These are phyloP conservation scores for Lepidochrysops patricia DNA, from an alignment of 2,888 invertebrate genomes.

Conservation along the genomic window DNA sequence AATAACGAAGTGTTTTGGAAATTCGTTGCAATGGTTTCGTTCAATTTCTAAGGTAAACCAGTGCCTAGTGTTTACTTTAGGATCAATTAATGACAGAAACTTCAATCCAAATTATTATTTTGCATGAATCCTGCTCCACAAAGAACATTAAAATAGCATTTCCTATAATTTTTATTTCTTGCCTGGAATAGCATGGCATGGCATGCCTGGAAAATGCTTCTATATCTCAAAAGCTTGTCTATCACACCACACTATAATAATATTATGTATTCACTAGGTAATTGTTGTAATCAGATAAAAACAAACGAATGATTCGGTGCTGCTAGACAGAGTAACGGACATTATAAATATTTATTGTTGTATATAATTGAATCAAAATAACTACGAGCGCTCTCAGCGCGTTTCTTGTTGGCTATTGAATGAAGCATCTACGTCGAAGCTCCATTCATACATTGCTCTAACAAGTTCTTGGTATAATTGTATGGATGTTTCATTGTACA, in stretches of 20 bases:
- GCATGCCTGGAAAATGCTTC: too few species aligned
- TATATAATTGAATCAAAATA: not conserved
- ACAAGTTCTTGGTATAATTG: not conserved
- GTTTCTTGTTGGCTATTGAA: conserved; percentile 2
- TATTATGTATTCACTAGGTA: too few species aligned
- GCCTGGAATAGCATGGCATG: too few species aligned
- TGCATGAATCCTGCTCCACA: too few species aligned
- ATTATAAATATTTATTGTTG: conserved; percentile 4
- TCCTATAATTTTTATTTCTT: too few species aligned
- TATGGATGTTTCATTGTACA: not conserved
- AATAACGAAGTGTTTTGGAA: too few species aligned
- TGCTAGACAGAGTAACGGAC: conserved; percentile 19
- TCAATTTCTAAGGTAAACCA: too few species aligned
- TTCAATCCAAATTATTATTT: too few species aligned
- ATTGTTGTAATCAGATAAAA: conserved; percentile 36
- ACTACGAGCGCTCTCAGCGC: not conserved
- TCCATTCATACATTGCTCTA: not conserved
- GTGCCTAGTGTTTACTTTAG: too few species aligned
- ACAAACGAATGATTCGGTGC: conserved; percentile 34
- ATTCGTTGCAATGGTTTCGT: too few species aligned
- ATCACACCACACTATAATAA: conserved; percentile 24
- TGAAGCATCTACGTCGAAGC: not conserved
- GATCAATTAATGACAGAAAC: too few species aligned
- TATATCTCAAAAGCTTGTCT: conserved; percentile 14
- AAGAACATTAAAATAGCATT: too few species aligned